Percentiles rank a stretch among this genome's conserved stretches.
Conservation (phyloP, 2,797 vertebrate species). For the Cetoscarus ocellatus region DNA sequence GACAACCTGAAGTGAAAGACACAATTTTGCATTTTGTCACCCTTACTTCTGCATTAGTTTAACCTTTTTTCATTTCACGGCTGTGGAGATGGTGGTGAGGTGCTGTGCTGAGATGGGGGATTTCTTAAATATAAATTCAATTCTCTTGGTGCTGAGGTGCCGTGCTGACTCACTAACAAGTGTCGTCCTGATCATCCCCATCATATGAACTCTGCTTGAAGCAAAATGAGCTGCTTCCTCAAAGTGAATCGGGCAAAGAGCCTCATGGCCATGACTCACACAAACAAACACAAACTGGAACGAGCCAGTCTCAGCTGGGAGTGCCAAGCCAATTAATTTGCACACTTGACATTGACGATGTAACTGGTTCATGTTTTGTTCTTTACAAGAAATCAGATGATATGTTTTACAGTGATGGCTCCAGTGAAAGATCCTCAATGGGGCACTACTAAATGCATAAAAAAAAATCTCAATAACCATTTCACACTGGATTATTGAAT, state of each 20-base stretch:
- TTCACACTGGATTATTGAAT: no score
- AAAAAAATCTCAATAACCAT: no score
- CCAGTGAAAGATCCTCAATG: no score
- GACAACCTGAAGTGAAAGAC: neutral
- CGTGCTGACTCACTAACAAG: conserved; percentile 33
- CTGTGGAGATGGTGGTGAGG: no score
- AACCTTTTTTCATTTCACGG: neutral
- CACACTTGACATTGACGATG: neutral
- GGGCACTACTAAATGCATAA: no score
- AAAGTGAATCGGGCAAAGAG: conserved; percentile 22
- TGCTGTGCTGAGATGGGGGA: no score
- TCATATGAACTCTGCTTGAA: conserved; percentile 19
- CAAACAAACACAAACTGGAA: conserved; percentile 17
- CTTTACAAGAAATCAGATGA: neutral
- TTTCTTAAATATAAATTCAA: no score
- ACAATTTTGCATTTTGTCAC: neutral
- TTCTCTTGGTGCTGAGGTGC: neutral
- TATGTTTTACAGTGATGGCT: neutral
- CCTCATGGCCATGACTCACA: conserved; percentile 48
- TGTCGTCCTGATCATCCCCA: conserved; percentile 12
- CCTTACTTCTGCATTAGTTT: neutral
- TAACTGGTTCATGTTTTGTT: neutral
- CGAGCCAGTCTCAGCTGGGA: conserved; percentile 8
- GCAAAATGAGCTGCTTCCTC: conserved; percentile 36
- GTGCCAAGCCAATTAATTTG: conserved; percentile 29